These are phyloP conservation scores for Picus viridis DNA, from an alignment of 2,797 vertebrate genomes.

Conservation along the genomic window DNA sequence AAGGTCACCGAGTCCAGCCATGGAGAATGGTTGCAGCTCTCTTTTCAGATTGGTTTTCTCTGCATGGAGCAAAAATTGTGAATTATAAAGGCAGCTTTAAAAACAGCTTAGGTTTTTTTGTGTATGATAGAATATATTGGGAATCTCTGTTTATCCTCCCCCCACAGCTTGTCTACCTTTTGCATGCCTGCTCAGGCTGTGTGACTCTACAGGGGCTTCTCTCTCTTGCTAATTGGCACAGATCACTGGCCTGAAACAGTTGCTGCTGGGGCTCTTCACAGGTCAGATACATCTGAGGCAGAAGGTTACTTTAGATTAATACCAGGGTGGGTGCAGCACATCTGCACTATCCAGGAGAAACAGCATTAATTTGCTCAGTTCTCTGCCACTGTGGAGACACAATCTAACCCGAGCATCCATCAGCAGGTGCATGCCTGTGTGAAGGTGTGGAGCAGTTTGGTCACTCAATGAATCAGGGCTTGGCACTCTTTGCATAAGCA, in stretches of 20 bases:
- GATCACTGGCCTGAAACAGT: neutral
- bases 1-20: no score
- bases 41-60: neutral
- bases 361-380: neutral
- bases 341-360: neutral
- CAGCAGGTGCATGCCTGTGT: neutral
- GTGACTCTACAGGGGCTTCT: neutral
- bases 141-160: neutral
- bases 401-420: neutral
- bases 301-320: slow-evolving; percentile 5
- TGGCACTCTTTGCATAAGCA: neutral
- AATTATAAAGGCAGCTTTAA: neutral
- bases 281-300: neutral
- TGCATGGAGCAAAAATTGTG: neutral
- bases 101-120: neutral
- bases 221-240: neutral
- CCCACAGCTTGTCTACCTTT: neutral
- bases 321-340: neutral
- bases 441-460: neutral
- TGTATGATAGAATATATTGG: neutral
- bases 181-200: neutral
- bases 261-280: neutral
- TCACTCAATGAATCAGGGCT: neutral
- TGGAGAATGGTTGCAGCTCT: neutral
- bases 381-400: neutral